phyloP scores from a whole-genome alignment of 2,888 invertebrate genomes.

The Apoderus coryli region DNA sequence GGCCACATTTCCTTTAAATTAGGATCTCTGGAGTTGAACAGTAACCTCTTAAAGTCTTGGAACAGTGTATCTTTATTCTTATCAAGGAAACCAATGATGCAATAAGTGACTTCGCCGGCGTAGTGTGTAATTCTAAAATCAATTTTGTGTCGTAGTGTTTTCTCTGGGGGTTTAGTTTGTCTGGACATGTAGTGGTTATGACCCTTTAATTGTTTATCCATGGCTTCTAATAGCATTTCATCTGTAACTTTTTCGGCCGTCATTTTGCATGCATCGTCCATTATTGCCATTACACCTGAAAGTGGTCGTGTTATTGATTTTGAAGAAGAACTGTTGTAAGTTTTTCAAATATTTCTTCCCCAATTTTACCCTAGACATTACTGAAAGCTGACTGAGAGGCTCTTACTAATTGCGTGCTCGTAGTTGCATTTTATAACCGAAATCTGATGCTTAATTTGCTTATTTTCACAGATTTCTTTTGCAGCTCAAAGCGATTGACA shows the following conservation, averaged over 20 bases:
- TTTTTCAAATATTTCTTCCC: no score
- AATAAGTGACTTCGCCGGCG: conserved; percentile 92
- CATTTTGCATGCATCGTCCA: conserved; percentile 89
- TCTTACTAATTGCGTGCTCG: no score
- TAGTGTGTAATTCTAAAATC: conserved; percentile 85
- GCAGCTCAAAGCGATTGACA: no score
- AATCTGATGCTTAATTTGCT: no score
- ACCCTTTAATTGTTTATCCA: conserved; percentile 74
- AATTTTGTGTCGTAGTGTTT: conserved; percentile 40
- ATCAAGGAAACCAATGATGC: conserved; percentile 81
- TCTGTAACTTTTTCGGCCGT: conserved; percentile 85
- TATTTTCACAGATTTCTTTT: no score
- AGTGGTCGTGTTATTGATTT: no score
- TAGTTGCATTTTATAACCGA: no score
- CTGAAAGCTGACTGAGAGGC: no score
- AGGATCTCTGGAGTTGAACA: conserved; percentile 67
- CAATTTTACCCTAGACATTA: no score
- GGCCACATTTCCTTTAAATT: conserved; percentile 88
- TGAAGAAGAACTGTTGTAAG: no score
- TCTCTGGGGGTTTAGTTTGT: conserved; percentile 69
- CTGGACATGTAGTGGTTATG: conserved; percentile 88
- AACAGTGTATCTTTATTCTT: conserved; percentile 95
- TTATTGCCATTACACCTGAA: conserved; percentile 55
- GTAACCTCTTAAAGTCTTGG: conserved; percentile 89
- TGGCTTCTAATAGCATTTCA: conserved; percentile 75